Percentiles rank a stretch among this genome's conserved stretches.
Conservation (phyloP, 2,113 vertebrate species). For the Tragelaphus imberbis region DNA sequence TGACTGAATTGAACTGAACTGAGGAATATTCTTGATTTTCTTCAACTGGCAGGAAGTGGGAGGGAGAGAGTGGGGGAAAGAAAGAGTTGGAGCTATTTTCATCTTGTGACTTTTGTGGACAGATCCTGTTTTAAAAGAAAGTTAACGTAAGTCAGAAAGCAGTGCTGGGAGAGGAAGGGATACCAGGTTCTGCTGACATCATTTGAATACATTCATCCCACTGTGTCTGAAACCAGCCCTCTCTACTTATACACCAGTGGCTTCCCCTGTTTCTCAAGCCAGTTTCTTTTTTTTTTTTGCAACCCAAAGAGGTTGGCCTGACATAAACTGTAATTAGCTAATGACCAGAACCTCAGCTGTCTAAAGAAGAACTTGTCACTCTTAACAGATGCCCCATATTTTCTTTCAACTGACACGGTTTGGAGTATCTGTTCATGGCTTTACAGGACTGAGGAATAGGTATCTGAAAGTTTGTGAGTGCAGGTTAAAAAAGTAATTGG, state of each 20-base stretch:
- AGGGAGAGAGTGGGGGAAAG: rapidly evolving
- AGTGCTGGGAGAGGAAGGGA: not conserved
- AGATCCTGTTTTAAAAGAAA: not conserved
- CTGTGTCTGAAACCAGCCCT: not conserved
- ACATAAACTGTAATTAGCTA: not conserved
- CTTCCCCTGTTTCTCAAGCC: not conserved
- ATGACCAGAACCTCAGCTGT: not conserved
- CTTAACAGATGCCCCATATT: not conserved
- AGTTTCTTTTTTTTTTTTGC: not conserved
- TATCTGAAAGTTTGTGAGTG: constrained; percentile 41
- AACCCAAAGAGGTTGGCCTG: not conserved
- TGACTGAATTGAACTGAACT: not conserved
- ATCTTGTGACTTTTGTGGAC: not conserved
- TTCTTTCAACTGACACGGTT: not conserved
- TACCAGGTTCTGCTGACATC: not conserved
- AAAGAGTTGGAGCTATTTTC: not conserved
- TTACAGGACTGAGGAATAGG: not conserved
- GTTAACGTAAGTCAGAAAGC: not conserved
- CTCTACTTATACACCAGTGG: rapidly evolving
- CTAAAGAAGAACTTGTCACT: not conserved
- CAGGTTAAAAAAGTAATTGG: constrained; percentile 68
- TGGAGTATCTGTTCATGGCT: not conserved
- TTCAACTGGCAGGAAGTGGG: not conserved
- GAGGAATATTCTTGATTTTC: not conserved
- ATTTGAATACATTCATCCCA: not conserved